These are phyloP conservation scores for Sciaenops ocellatus DNA, from an alignment of 2,797 vertebrate species.

Conservation along the genomic window DNA sequence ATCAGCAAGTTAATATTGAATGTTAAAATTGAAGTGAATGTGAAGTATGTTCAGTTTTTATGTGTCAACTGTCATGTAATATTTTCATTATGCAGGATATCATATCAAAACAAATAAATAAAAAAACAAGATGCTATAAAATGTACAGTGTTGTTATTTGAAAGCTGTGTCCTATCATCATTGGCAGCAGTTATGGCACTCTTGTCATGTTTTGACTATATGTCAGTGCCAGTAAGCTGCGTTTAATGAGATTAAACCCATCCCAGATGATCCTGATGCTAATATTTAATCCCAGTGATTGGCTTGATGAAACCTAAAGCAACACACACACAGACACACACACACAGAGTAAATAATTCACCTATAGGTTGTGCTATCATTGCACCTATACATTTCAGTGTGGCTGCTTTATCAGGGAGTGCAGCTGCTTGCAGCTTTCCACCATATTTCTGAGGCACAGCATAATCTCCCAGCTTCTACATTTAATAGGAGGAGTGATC, in stretches of 20 bases:
- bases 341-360: constrained; percentile 45
- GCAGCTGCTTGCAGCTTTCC: constrained; percentile 49
- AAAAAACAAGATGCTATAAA: background rate
- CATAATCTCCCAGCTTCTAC: constrained; percentile 43
- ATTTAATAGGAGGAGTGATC: constrained; percentile 61
- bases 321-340: constrained; percentile 6
- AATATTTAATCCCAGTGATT: constrained; percentile 46
- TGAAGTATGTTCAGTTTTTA: background rate
- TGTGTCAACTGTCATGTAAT: background rate
- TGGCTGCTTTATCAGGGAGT: constrained; percentile 33
- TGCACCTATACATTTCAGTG: constrained; percentile 40
- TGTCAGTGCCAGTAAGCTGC: constrained; percentile 14
- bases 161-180: background rate
- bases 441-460: constrained; percentile 36
- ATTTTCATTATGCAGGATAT: background rate
- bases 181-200: background rate
- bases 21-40: background rate
- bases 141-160: background rate
- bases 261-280: constrained; percentile 59
- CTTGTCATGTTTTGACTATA: background rate
- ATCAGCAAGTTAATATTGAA: background rate
- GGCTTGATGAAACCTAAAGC: constrained; percentile 41
- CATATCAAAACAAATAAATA: background rate
- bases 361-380: constrained; percentile 30
- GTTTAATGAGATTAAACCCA: constrained; percentile 67